Evolutionary conservation across 2,888 invertebrate species (phyloP), one percentile per base, ranked within the genome.

Genomic region (Bellardia bayeri): DNA sequence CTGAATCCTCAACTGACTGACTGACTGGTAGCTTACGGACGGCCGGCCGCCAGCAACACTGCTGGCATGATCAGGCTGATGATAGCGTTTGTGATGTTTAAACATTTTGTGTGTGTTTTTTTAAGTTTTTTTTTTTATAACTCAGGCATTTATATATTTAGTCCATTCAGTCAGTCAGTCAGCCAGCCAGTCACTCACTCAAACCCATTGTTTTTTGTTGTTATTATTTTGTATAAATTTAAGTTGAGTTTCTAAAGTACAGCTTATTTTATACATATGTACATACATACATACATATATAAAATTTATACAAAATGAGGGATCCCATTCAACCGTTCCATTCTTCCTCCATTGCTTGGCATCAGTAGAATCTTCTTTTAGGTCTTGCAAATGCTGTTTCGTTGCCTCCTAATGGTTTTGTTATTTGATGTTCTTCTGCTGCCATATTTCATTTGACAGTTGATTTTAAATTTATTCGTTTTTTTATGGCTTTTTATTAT

Each of bases 61-160:
- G 16, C 33, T 23, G 37, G 30, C 6, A 33, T 23, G 63, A 63
- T 66, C 71, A 64, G 5, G 71, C 63, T 45, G 81, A 74, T 66
- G 56, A 61, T 61, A 58, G 58, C 1, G 49, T 16, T 74, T 75
- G 66, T 49, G 42, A 37, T 71, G 63, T 69, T 11, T 6, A 64
- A 68, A 80, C 6, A n/a, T 16, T 42, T 63, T 81, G 14, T 72
- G 42, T 64, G 5, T 79, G 13, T 40, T 40, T 66, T 66, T 33
- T 40, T 61, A 42, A 40, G 8, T 54, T 42, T 40, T 54, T 33
- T n/a, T 64, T 45, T 37, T 58, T 56, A 42, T 66, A 16, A 56
- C 66, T 82, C 58, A 58, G 82, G 82, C 56, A 82, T 82, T 82
- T 74, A 82, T 75, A 61, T 23, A 61, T 58, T 51, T 11, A 79